A percentile compares a stretch with the other conserved stretches of the same genome.
Evolutionary conservation across 2,797 vertebrate species (phyloP).

Genomic region (Hippocampus kuda): DNA sequence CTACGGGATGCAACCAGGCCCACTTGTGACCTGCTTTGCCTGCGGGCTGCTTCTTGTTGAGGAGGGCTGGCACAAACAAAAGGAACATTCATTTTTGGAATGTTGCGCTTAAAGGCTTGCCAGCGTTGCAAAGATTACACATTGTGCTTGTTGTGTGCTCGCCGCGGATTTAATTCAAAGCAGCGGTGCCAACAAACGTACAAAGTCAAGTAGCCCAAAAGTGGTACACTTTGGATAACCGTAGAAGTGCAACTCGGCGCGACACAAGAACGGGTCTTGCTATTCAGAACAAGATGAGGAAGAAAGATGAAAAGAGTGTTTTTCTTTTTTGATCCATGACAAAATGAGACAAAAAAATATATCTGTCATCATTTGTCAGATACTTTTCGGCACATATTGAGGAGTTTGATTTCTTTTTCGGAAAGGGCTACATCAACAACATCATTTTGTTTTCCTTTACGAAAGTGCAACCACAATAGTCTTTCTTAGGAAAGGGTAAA

Average conservation of each 20-base stretch:
- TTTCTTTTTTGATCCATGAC: too few relatives aligned
- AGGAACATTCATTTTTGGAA: slow-evolving; percentile 3
- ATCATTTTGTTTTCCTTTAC: not conserved
- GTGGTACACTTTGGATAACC: not conserved
- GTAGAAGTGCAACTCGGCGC: not conserved
- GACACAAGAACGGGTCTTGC: not conserved
- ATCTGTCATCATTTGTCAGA: too few relatives aligned
- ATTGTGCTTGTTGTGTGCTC: not conserved
- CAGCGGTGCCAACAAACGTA: not conserved
- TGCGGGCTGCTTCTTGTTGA: slow-evolving; percentile 2
- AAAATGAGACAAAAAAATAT: too few relatives aligned
- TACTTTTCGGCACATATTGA: too few relatives aligned
- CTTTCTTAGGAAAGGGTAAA: not conserved
- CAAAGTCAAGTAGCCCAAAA: not conserved
- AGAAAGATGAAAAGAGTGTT: not conserved
- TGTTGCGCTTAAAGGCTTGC: not conserved
- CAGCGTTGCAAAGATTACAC: not conserved
- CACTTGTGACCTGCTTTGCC: slow-evolving; percentile 3
- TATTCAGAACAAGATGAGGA: not conserved
- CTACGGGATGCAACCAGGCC: not conserved
- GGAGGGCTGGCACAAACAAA: not conserved
- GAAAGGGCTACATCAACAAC: too few relatives aligned
- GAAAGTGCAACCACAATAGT: not conserved
- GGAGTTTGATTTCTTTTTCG: too few relatives aligned
- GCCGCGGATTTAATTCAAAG: not conserved